These are phyloP conservation scores for Odontocerum albicorne DNA, from an alignment of 2,888 invertebrate species.

Conservation along the genomic window DNA sequence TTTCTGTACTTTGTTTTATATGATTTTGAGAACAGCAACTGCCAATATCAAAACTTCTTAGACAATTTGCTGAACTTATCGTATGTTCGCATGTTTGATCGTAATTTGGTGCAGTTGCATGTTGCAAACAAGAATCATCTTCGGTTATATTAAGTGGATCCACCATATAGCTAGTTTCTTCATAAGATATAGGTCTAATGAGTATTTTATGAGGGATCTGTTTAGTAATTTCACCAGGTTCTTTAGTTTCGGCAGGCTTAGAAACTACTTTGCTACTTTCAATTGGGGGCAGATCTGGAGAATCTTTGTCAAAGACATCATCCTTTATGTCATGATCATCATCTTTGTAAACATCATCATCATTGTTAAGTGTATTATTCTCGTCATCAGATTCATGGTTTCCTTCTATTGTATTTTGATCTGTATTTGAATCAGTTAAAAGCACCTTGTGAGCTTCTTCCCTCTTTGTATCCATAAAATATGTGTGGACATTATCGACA, in stretches of 20 bases:
- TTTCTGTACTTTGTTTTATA: slow-evolving; percentile 44
- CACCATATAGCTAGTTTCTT: slow-evolving; percentile 56
- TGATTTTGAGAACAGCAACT: slow-evolving; percentile 49
- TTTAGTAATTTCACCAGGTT: slow-evolving; percentile 29
- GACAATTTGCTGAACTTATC: slow-evolving; percentile 52
- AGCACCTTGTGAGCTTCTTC: slow-evolving; percentile 78
- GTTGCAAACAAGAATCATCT: slow-evolving; percentile 48
- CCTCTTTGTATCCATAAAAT: slow-evolving; percentile 74
- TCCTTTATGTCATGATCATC: slow-evolving; percentile 53
- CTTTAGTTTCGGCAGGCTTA: slow-evolving; percentile 38
- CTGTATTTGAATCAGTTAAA: slow-evolving; percentile 65
- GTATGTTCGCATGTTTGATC: slow-evolving; percentile 56
- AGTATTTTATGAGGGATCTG: slow-evolving; percentile 41
- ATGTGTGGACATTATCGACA: slow-evolving; percentile 77
- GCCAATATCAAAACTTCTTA: slow-evolving; percentile 51
- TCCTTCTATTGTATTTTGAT: slow-evolving; percentile 60
- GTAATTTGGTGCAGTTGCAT: slow-evolving; percentile 52
- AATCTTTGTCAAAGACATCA: slow-evolving; percentile 44
- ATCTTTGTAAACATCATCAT: slow-evolving; percentile 60
- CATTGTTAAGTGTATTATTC: slow-evolving; percentile 69
- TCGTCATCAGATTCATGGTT: slow-evolving; percentile 67
- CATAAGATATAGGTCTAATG: slow-evolving; percentile 51
- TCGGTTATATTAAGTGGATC: slow-evolving; percentile 53
- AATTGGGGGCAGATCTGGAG: slow-evolving; percentile 39
- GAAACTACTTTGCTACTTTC: neutral